Base-by-base conservation (phyloP, 2,888 invertebrate species). In the Encarsia formosa region DNA sequence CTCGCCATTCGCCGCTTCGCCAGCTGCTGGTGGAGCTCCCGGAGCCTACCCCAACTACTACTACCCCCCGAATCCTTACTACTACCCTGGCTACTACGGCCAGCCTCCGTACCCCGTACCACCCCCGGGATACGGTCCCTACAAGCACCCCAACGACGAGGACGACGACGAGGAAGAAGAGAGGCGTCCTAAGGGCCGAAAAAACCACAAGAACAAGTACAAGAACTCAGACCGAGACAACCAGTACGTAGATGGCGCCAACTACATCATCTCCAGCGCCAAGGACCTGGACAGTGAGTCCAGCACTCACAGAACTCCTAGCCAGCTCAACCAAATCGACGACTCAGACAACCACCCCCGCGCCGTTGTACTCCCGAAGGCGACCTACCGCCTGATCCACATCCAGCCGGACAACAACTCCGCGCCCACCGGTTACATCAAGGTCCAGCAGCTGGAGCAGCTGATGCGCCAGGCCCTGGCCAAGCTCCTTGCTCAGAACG, bases 271-370 rank as follows among this genome's bases (percentile, higher is more conserved):
- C 1, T 61, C 62, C 1, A 63, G 44, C 5, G 45, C 62, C 3
- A 69, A 65, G 37, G 73, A 73, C 35, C 59, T 70, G 9, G 70
- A 70, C 18, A 55, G 62, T 2, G 68, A 70, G 11, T 61, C 71
- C 0, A 67, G 65, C 22, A 64, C 60, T 2, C 66, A 71, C 51
- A 67, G 68, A 40, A 18, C 56, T 1, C 61, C 63, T 4, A 64
- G 51, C 15, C 49, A 58, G 0, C 64, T 65, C 42, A 71, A 68
- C 50, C 67, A 69, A 41, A 31, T 69, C 26, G 65, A 66, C 4
- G 9, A 56, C 9, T 48, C 57, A 5, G 65, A 69, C 6, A 29
- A 62, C 3, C 61, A 57, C 16, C 22, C 59, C 41, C 43, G 40
- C 52, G 4, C 57, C 54, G 4, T 22, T 59, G 1, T 45, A 58